Base-by-base conservation (phyloP, 2,888 invertebrate species). In the Entomobrya multifasciata region DNA sequence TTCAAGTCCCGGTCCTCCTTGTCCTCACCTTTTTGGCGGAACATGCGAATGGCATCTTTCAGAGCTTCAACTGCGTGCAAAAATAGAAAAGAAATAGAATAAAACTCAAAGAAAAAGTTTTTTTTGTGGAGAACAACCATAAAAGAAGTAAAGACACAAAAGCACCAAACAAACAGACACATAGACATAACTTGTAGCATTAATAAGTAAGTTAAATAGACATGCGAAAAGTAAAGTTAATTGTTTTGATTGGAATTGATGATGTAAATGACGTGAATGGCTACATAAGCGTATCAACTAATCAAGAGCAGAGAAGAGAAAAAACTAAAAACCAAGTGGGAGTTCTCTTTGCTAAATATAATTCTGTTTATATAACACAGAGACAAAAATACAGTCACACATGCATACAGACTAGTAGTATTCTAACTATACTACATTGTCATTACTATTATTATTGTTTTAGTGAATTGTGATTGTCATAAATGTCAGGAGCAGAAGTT, bases 1-100 rank as follows among this genome's bases (percentile, higher is more conserved):
- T 82, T 44, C 52, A 89, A 60, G 17, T 85, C 79, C 27, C 41
- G 44, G 6, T 55, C 62, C 60, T 86, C 55, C 15, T 60, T 80
- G 4, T 22, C 67, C 36, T 82, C 49, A 11, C 81, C 82, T 76
- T 81, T 49, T 44, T 78, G 70, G 20, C 79, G 84, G 44, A 88
- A 72, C 80, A 88, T 84, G 81, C 89, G 86, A 82, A 89, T 87
- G 57, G 89, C 89, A 72, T 84, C 80, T 81, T 89, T 89, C 72
- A 89, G 62, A 22, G 87, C 80, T 74, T 82, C 85, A 22, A 89
- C 89, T 89, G 80, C 27, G 62, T 13, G 52, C 17, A 11, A 52
- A 17, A 27, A 3, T n/a, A 25, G 15, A 44, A 15, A 65, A 65
- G 62, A 65, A n/a, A 79, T 4, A 65, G 15, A 52, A 13, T 44